phyloP scores from a whole-genome alignment of 1,140 invertebrate species.

The Trypoxylus dichotomus region DNA sequence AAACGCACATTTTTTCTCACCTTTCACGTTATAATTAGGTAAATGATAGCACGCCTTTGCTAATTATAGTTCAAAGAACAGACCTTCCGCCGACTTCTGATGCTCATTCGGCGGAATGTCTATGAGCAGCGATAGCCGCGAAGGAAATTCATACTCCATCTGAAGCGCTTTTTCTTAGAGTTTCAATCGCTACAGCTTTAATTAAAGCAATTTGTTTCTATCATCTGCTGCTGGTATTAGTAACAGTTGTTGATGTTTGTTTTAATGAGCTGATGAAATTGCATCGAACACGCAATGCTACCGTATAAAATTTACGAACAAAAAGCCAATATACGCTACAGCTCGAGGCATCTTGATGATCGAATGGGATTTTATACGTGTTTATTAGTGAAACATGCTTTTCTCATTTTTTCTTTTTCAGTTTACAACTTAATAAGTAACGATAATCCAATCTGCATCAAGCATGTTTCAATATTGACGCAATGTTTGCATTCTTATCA shows the following conservation, averaged over 20 bases:
- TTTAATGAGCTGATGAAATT: background rate
- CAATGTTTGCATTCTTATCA: no score
- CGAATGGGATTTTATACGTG: no score
- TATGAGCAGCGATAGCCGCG: background rate
- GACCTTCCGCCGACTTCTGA: background rate
- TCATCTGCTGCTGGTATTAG: background rate
- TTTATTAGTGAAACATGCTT: no score
- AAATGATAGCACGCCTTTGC: constrained; percentile 45
- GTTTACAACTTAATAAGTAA: no score
- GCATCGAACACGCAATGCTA: background rate
- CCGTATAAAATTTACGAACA: background rate
- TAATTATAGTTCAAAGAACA: constrained; percentile 42
- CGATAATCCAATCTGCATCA: no score
- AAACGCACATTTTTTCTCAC: constrained; percentile 8
- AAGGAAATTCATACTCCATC: background rate
- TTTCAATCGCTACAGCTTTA: background rate
- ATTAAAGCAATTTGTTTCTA: background rate
- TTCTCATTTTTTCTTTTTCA: no score
- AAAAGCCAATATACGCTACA: no score
- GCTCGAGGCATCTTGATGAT: no score
- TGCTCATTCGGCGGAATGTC: background rate
- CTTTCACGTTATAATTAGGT: constrained; percentile 41
- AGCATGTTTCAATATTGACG: no score
- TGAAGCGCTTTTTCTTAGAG: background rate
- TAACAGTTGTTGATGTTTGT: background rate